phyloP scores from a whole-genome alignment of 2,797 vertebrate genomes.

The Erithacus rubecula region DNA sequence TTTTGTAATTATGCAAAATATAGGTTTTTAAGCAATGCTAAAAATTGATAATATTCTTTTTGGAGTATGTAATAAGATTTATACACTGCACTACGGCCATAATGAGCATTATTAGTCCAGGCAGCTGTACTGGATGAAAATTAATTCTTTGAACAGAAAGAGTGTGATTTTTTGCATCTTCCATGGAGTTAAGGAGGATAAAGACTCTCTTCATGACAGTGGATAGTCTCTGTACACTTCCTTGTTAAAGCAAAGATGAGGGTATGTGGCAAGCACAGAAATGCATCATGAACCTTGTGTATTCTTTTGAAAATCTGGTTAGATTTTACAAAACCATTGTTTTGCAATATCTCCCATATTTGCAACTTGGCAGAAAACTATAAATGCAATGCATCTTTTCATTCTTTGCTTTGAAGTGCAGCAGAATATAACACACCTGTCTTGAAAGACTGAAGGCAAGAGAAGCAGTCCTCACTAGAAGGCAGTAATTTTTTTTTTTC shows the following conservation, averaged over 20 bases:
- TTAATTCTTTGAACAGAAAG: conserved; percentile 59
- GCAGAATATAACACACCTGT: background rate
- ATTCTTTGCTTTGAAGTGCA: background rate
- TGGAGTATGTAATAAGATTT: conserved; percentile 63
- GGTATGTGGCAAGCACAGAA: background rate
- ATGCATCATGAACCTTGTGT: background rate
- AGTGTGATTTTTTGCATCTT: conserved; percentile 58
- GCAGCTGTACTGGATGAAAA: conserved; percentile 64
- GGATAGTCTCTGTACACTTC: conserved; percentile 38
- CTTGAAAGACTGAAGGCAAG: background rate
- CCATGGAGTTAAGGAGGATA: conserved; percentile 32
- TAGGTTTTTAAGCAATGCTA: background rate
- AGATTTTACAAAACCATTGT: background rate
- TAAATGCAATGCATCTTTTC: too few relatives aligned
- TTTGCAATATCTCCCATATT: background rate
- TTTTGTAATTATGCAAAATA: background rate
- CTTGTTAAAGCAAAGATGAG: conserved; percentile 19
- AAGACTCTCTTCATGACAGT: background rate
- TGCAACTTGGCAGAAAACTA: too few relatives aligned
- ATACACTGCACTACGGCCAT: conserved; percentile 9
- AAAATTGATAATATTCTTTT: conserved; percentile 22
- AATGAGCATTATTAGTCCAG: conserved; percentile 65
- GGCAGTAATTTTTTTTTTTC: background rate
- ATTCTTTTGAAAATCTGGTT: background rate
- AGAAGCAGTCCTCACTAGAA: background rate